These are phyloP conservation scores for Azorinus chamasolen DNA, from an alignment of 2,888 invertebrate species.

Conservation along the genomic window DNA sequence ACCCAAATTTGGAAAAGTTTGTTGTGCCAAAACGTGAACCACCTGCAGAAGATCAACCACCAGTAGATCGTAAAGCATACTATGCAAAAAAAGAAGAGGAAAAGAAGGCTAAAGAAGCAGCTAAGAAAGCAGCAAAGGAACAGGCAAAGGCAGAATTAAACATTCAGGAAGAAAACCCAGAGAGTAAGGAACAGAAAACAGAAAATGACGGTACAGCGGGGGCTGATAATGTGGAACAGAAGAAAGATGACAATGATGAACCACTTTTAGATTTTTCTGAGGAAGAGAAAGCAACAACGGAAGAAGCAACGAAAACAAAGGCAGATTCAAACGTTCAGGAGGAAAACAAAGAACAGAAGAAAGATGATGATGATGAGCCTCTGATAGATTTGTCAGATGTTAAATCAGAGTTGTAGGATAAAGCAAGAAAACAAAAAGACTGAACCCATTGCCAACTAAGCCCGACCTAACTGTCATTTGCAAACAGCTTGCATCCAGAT, in stretches of 20 bases:
- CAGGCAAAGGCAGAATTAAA: not conserved
- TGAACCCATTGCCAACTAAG: too few relatives aligned
- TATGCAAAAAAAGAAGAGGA: too few relatives aligned
- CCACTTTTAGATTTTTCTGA: not conserved
- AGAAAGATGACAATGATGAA: not conserved
- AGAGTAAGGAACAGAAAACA: slow-evolving; percentile 2
- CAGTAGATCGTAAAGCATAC: too few relatives aligned
- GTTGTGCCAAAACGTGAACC: too few relatives aligned
- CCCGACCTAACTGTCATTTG: too few relatives aligned
- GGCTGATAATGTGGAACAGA: slow-evolving; percentile 1
- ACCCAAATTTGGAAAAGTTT: slow-evolving; percentile 16
- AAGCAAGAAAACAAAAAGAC: not conserved
- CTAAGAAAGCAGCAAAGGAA: not conserved
- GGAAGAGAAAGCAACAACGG: not conserved
- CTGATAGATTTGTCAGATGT: not conserved
- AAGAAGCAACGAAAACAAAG: not conserved
- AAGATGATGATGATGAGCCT: not conserved
- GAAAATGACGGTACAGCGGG: not conserved
- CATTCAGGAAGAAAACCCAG: slow-evolving; percentile 1
- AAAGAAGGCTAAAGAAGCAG: not conserved
- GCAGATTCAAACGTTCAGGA: not conserved
- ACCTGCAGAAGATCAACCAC: too few relatives aligned
- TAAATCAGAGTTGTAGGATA: too few relatives aligned
- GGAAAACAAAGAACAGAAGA: not conserved
- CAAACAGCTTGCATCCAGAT: too few relatives aligned